Evolutionary conservation across 2,888 invertebrate species (phyloP), one percentile per base, ranked within the genome.

Genomic region (Ormyrus labotus): DNA sequence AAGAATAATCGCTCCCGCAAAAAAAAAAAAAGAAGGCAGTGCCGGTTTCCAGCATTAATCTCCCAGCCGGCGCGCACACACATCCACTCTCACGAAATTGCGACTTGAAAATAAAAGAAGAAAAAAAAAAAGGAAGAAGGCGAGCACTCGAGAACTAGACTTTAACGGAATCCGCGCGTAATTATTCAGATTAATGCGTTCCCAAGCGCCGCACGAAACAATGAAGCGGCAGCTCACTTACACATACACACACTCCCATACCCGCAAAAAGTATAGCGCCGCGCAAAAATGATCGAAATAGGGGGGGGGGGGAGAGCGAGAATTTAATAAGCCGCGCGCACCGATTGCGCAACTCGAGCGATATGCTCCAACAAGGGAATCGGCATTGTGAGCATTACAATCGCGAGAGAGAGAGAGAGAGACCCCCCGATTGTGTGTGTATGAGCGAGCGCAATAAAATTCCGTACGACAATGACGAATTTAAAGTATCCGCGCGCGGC

Each of bases 141-240:
- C 34, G 34, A 34, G 34, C 34, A 34, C 4, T 34, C 34, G 34
- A 34, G 34, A 34, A 34, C 3, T 34, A 34, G 34, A 34, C 34
- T 34, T 34, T 34, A 34, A 70, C 64, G 76, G 55, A 63, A 75
- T 55, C 51, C 50, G 13, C 63, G 60, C 63, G 60, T 65, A 48
- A 71, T 78, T 71, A 71, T 78, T 78, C 58, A 65, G 71, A 78
- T 71, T 58, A 51, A 75, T 75, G 64, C 71, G 77, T 77, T 77
- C 75, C 51, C 75, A 67, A 67, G 75, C 50, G 34, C 34, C 34
- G 34, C 34, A 4, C 34, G 34, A 34, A 34, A 34, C 34, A 34
- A 34, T 34, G 34, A 34, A 34, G 34, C 34, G 34, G 34, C 34
- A 34, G 34, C 34, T 34, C 34, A 3, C 34, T 34, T 34, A 34